Percentiles rank a stretch among this genome's conserved stretches.
phyloP scores from a whole-genome alignment of 1,140 invertebrate genomes.

The Drusus annulatus region DNA sequence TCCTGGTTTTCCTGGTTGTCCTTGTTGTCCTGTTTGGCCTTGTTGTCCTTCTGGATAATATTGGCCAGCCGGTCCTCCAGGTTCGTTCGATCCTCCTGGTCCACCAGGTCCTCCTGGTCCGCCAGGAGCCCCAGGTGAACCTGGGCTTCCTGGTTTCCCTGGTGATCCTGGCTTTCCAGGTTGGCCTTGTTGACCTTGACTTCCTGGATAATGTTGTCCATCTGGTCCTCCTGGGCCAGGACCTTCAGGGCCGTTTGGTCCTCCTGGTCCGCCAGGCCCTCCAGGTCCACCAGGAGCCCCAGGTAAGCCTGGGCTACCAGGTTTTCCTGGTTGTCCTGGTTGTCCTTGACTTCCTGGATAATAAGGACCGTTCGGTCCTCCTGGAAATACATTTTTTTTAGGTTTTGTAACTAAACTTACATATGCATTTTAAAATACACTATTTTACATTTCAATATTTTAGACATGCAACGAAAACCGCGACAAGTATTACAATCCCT shows the following conservation, averaged over 20 bases:
- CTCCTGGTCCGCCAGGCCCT: conserved; percentile 5
- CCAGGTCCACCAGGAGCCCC: background rate
- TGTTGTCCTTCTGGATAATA: background rate
- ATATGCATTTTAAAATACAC: too few relatives aligned
- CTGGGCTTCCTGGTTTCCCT: background rate
- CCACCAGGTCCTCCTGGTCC: background rate
- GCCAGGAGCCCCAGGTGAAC: conserved; percentile 19
- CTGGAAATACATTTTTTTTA: conserved; percentile 20
- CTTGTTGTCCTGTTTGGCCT: background rate
- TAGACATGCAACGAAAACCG: too few relatives aligned
- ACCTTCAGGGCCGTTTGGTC: background rate
- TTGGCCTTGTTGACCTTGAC: conserved; percentile 26
- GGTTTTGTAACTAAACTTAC: too few relatives aligned
- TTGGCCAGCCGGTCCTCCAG: too few relatives aligned
- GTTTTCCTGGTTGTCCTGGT: conserved; percentile 12
- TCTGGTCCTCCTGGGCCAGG: conserved; percentile 2
- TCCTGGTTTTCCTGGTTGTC: too few relatives aligned
- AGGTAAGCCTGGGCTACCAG: conserved; percentile 45
- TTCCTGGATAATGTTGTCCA: conserved; percentile 48
- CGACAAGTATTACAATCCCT: too few relatives aligned
- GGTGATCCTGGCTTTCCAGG: conserved; percentile 17
- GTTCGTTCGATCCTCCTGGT: background rate
- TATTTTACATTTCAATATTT: too few relatives aligned
- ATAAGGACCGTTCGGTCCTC: background rate
- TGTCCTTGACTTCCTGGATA: background rate